Base-by-base conservation (phyloP, 2,797 vertebrate genomes). In the Echeneis naucrates region DNA sequence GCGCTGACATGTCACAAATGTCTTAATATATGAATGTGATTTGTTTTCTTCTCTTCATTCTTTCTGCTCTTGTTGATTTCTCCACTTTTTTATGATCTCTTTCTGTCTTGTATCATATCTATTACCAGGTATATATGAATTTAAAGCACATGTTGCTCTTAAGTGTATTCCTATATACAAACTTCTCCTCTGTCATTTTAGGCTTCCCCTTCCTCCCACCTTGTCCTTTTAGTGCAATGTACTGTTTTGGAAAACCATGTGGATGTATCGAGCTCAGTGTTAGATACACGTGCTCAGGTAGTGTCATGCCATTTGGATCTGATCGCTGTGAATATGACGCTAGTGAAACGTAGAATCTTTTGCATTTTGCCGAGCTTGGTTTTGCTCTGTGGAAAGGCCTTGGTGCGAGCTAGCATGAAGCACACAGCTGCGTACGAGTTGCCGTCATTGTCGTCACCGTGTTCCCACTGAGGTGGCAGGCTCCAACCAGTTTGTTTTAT, bases 21-120 rank as follows among this genome's bases (percentile, higher is more conserved):
- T 95, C 93, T 94, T 95, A 93, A 94, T 89, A 88, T 94, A 88
- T 92, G 89, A 92, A 93, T 92, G 92, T 93, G 82, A 87, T 92
- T 90, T 30, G 30, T 85, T 76, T 82, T 68, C 47, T 24, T 27
- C 50, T 51, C 47, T 81, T 88, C 61, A 63, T 69, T 33, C 66
- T 75, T 66, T 78, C 61, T 76, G 74, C 60, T 71, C 59, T 13
- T 52, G 44, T 77, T 79, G 47, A 80, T 84, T 90, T 78, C 78
- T 82, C 51, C 78, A 64, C 67, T 12, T 59, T 83, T 80, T 78
- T 12, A 72, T 68, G 27, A 77, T 75, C 67, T 85, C 37, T 78
- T 33, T 75, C 38, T 68, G 57, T 83, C 67, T 76, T 26, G 51
- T 85, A 77, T 87, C 70, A 73, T 85, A 77, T 84, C 60, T 60